Conservation (phyloP, 2,888 invertebrate genomes). For the Drosophila anomelani region DNA sequence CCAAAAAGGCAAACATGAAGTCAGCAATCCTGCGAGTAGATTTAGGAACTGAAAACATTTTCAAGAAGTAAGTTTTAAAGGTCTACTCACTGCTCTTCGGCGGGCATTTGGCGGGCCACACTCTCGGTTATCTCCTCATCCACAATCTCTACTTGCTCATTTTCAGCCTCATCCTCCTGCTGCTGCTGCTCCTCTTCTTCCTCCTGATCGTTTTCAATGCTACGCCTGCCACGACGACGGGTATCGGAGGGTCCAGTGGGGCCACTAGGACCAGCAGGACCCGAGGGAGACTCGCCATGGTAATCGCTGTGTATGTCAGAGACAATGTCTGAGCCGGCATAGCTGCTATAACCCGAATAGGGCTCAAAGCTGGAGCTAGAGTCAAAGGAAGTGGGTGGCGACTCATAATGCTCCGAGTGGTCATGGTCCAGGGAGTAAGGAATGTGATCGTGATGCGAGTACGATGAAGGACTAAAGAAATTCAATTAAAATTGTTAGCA, state of each 20-base stretch:
- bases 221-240: constrained; percentile 66
- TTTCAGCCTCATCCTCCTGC: constrained; percentile 18
- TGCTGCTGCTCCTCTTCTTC: constrained; percentile 7
- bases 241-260: constrained; percentile 44
- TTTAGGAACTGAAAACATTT: neutral
- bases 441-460: constrained; percentile 67
- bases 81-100: constrained; percentile 80
- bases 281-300: constrained; percentile 28
- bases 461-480: constrained; percentile 68
- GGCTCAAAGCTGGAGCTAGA: constrained; percentile 74
- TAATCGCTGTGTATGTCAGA: constrained; percentile 61
- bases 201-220: constrained; percentile 25
- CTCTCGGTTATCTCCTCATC: constrained; percentile 69
- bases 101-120: constrained; percentile 65
- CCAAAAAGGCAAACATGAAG: constrained; percentile 83
- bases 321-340: constrained; percentile 70
- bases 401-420: constrained; percentile 68
- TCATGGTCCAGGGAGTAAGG: constrained; percentile 65
- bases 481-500: neutral
- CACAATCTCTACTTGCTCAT: constrained; percentile 58
- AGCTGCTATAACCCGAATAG: constrained; percentile 80
- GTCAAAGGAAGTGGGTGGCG: constrained; percentile 57
- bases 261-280: constrained; percentile 17
- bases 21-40: constrained; percentile 80
- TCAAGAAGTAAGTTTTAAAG: neutral